Evolutionary conservation across 2,797 vertebrate genomes (phyloP).

Genomic region (Gymnodraco acuticeps): DNA sequence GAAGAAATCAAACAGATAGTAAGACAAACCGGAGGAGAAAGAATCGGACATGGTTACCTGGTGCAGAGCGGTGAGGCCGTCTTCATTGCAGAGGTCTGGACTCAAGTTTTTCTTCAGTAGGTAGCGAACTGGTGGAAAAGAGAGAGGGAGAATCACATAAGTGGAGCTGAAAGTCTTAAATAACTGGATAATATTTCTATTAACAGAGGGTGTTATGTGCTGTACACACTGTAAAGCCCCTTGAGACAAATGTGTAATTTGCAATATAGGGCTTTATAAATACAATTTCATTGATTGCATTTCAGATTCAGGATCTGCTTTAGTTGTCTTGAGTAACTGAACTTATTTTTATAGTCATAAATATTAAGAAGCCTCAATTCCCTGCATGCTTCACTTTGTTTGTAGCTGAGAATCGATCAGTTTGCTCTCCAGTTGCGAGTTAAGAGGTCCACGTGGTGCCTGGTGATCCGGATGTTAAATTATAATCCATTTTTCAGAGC

Average conservation of each 20-base stretch:
- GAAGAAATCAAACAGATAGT: not conserved
- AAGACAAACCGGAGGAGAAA: not conserved
- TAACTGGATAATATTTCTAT: not conserved
- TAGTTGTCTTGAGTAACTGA: not conserved
- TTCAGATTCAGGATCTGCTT: not conserved
- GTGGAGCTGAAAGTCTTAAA: not conserved
- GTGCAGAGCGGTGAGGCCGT: conserved; percentile 96
- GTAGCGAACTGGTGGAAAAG: conserved; percentile 88
- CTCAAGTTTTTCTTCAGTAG: conserved; percentile 95
- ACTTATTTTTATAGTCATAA: not conserved
- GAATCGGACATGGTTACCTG: conserved; percentile 86
- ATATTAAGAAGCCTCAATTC: conserved; percentile 1
- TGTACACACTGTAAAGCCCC: too few relatives aligned
- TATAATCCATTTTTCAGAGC: conserved; percentile 25
- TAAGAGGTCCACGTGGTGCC: not conserved
- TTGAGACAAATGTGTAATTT: too few relatives aligned
- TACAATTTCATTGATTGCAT: too few relatives aligned
- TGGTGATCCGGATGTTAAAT: not conserved
- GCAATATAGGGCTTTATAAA: too few relatives aligned
- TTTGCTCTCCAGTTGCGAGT: not conserved
- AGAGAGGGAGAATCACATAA: conserved; percentile 28
- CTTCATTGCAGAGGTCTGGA: conserved; percentile 97
- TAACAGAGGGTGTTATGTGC: too few relatives aligned
- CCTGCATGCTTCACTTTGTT: conserved; percentile 6
- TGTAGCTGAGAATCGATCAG: not conserved